Conservation (phyloP, 2,797 vertebrate genomes). For the Triplophysa bombifrons region DNA sequence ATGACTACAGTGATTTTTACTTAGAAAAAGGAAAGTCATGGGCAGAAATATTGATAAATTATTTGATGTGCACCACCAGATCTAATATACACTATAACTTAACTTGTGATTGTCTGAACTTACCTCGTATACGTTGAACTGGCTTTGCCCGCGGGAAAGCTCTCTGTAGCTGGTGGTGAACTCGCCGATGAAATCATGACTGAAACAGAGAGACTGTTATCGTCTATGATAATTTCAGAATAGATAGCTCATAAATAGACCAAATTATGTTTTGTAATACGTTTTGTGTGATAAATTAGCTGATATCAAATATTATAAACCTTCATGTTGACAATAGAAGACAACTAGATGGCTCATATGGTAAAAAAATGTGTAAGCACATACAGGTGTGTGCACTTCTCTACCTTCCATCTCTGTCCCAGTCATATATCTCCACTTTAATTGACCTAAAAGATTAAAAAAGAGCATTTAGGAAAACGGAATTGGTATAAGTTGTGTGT, state of each 20-base stretch:
- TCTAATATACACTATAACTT: neutral
- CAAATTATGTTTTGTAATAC: neutral
- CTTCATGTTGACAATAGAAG: neutral
- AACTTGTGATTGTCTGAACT: slow-evolving; percentile 35
- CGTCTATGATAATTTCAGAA: neutral
- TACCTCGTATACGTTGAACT: slow-evolving; percentile 89
- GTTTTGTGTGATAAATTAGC: neutral
- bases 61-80: neutral
- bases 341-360: too few relatives aligned
- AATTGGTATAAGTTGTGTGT: neutral
- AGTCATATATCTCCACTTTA: slow-evolving; percentile 59
- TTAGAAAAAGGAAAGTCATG: neutral
- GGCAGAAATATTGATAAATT: neutral
- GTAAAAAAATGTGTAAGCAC: too few relatives aligned
- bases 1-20: neutral
- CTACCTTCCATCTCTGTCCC: slow-evolving; percentile 62
- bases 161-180: slow-evolving; percentile 93
- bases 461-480: neutral
- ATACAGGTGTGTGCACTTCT: slow-evolving; percentile 5
- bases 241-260: neutral
- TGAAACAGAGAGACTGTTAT: slow-evolving; percentile 61
- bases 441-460: slow-evolving; percentile 44
- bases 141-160: slow-evolving; percentile 86
- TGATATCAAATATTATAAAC: neutral
- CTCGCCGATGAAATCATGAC: slow-evolving; percentile 95